A percentile compares a stretch with the other conserved stretches of the same genome.
Evolutionary conservation across 2,113 vertebrate genomes (phyloP).

Genomic region (Pomatorhinus ruficollis): DNA sequence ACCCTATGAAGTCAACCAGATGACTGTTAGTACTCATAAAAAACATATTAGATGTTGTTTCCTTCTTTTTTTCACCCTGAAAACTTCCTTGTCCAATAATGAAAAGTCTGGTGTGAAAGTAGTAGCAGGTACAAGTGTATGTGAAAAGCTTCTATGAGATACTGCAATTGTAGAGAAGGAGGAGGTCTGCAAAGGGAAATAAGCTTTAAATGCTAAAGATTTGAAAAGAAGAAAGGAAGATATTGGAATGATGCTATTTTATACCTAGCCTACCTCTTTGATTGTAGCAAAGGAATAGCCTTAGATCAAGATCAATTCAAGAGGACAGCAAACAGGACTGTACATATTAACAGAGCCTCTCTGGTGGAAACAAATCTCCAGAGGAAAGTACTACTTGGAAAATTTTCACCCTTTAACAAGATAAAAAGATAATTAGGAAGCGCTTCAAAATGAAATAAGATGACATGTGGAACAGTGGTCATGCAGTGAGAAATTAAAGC

Average conservation of each 20-base stretch:
- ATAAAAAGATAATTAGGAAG: constrained; percentile 53
- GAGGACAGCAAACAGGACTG: not conserved
- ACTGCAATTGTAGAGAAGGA: not conserved
- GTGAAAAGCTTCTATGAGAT: not conserved
- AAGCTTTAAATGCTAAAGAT: not conserved
- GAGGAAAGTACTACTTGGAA: constrained; percentile 6
- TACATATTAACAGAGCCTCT: not conserved
- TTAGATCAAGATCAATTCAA: not conserved
- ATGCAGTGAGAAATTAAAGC: constrained; percentile 29
- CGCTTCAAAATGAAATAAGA: constrained; percentile 16
- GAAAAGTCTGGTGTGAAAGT: not conserved
- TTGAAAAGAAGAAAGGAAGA: not conserved
- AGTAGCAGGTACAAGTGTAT: not conserved
- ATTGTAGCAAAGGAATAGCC: not conserved
- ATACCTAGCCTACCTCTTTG: not conserved
- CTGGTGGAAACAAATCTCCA: not conserved
- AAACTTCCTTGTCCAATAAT: not conserved
- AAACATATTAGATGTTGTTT: not conserved
- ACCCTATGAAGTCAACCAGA: not conserved
- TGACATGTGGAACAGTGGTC: not conserved
- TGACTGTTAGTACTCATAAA: not conserved
- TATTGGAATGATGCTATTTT: not conserved
- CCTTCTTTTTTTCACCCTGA: not conserved
- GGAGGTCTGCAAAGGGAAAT: not conserved
- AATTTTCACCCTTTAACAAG: constrained; percentile 22